Conservation (phyloP, 2,797 vertebrate genomes). For the Poecilia gillii region DNA sequence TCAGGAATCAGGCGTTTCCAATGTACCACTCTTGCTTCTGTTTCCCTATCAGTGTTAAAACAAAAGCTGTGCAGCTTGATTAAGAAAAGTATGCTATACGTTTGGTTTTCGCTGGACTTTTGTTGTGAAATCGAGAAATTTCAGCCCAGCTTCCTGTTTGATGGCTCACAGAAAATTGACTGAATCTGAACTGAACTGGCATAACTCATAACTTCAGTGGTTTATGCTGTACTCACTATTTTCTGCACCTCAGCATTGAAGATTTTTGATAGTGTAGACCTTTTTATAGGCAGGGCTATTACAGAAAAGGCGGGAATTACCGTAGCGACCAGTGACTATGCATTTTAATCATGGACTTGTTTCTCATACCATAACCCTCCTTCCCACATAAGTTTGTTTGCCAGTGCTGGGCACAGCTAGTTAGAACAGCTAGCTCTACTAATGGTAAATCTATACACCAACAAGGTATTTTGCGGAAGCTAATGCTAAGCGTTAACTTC, state of each 20-base stretch:
- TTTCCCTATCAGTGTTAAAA: background rate
- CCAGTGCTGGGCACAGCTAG: too few relatives aligned
- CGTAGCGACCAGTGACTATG: background rate
- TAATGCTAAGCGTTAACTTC: too few relatives aligned
- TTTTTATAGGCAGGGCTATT: background rate
- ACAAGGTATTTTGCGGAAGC: too few relatives aligned
- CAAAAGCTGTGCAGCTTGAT: background rate
- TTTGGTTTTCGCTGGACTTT: background rate
- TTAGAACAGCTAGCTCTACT: too few relatives aligned
- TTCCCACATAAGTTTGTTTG: background rate
- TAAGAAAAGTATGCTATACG: background rate
- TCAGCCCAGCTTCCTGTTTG: background rate
- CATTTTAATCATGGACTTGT: background rate
- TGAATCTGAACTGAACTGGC: background rate
- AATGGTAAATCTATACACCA: too few relatives aligned
- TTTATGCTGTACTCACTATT: background rate
- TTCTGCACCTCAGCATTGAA: background rate
- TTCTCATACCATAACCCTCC: background rate
- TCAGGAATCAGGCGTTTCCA: background rate
- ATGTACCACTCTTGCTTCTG: background rate
- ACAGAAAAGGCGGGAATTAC: background rate
- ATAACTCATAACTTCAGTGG: background rate
- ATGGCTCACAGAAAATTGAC: background rate
- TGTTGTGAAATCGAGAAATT: background rate
- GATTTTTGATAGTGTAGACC: background rate